Evolutionary conservation across 2,113 vertebrate genomes (phyloP).

Genomic region (Gorsachius goisagi): DNA sequence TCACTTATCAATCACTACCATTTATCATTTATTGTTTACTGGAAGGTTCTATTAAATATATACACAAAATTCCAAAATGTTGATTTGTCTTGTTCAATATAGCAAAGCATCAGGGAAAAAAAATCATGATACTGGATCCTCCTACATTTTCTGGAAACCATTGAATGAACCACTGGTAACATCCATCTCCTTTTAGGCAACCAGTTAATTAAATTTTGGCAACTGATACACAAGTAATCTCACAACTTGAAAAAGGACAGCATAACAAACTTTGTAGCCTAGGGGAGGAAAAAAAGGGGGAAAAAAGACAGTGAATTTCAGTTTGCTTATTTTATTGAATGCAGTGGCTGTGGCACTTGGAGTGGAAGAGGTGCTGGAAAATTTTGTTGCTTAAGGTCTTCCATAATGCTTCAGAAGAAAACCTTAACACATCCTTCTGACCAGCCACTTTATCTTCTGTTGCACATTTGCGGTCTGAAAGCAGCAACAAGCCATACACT

Average conservation of each 20-base stretch:
- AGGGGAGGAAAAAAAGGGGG: rapidly evolving
- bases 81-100: not conserved
- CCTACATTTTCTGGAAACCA: not conserved
- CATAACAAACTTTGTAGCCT: not conserved
- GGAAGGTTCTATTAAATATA: not conserved
- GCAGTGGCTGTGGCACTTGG: not conserved
- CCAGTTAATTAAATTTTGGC: not conserved
- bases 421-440: not conserved
- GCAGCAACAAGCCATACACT: not conserved
- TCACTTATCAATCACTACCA: not conserved
- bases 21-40: not conserved
- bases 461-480: not conserved
- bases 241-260: not conserved
- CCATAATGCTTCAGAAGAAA: not conserved
- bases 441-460: not conserved
- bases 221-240: not conserved
- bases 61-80: not conserved
- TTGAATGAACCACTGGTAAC: not conserved
- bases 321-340: not conserved
- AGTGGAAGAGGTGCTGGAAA: not conserved
- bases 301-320: not conserved
- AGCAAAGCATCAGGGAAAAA: not conserved
- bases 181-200: not conserved
- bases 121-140: not conserved
- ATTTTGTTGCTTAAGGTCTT: not conserved